Evolutionary conservation across 2,797 vertebrate species (phyloP), one percentile per base, ranked within the genome.

Genomic region (Gobio occitaniae): DNA sequence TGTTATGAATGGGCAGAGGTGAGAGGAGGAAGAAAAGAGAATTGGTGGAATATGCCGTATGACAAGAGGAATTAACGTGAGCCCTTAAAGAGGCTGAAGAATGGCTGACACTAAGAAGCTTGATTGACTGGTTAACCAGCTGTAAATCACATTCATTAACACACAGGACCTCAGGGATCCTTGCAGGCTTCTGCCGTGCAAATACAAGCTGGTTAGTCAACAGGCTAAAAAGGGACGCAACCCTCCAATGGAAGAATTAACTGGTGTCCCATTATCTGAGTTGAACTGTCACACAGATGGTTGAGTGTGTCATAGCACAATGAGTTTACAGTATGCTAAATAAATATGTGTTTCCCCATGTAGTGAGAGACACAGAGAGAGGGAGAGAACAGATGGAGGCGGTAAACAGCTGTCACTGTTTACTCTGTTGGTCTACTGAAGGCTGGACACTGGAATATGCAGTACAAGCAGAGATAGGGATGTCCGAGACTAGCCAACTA

Each of bases 71-170:
- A 91, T 90, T 84, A 89, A 88, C 86, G 75, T 82, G 47, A 50
- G 82, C 66, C 47, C 52, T 87, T 88, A 82, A 87, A 82, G 54
- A 85, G 83, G 65, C 69, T 25, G 52, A 78, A 48, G 54, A 68
- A n/a, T 1, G 29, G 61, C 80, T 50, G 70, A 71, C 61, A 36
- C 80, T 69, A 63, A 63, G 44, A 66, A 70, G 80, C 84, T 80
- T 88, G 89, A 90, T 85, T 86, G 84, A 87, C 89, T 85, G 85
- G 84, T 77, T 88, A 90, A 89, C 88, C 80, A 81, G 85, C 76
- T 78, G 66, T 80, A 66, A 74, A 80, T 88, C 68, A 83, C 86
- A 84, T 85, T 89, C 80, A 90, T 86, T 84, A 90, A 71, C 32
- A 78, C 41, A 79, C 76, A 50, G 50, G 78, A 54, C 84, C 69